Conservation (phyloP, 2,113 vertebrate genomes). For the Sus scrofa region T2T-Sscrofa CM000815.6:87884001-87884500, state of each 20-base stretch:
- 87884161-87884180: neutral
- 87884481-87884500: accelerated
- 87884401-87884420: neutral
- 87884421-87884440: neutral
- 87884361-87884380: neutral
- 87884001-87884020: neutral
- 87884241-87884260: accelerated
- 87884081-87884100: neutral
- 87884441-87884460: neutral
- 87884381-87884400: neutral
- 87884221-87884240: accelerated
- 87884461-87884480: neutral
- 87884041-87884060: neutral
- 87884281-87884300: too few species aligned
- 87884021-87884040: neutral
- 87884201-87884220: accelerated
- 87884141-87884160: neutral
- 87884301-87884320: neutral
- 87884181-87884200: neutral
- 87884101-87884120: neutral
- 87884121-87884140: neutral
- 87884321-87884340: neutral
- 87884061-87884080: neutral
- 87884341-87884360: neutral
- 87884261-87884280: neutral